phyloP scores from a whole-genome alignment of 2,797 vertebrate species.

The Pitangus sulphuratus region DNA sequence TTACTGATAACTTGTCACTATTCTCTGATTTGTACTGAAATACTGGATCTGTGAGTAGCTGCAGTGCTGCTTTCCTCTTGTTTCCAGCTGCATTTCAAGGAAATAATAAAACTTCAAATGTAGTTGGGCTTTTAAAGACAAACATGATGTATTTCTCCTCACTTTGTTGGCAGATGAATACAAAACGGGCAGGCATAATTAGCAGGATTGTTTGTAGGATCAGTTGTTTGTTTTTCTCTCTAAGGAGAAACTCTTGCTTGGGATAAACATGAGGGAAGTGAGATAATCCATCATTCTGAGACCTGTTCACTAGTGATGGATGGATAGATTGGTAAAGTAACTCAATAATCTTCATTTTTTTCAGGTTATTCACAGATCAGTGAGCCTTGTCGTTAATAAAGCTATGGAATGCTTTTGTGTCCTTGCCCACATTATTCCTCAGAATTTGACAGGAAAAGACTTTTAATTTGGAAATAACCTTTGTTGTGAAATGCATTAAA shows the following conservation, averaged over 20 bases:
- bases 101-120: background rate
- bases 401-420: constrained; percentile 83
- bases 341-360: constrained; percentile 84
- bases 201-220: constrained; percentile 44
- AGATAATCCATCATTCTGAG: constrained; percentile 84
- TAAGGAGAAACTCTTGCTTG: constrained; percentile 59
- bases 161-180: background rate
- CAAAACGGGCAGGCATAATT: background rate
- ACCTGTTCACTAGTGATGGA: constrained; percentile 82
- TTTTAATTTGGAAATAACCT: constrained; percentile 81
- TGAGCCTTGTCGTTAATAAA: constrained; percentile 84
- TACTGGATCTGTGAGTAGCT: background rate
- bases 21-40: background rate
- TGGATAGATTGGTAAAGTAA: constrained; percentile 86
- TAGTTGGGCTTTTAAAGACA: background rate
- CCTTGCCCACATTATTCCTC: constrained; percentile 80
- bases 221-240: constrained; percentile 70
- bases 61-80: background rate
- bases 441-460: constrained; percentile 79
- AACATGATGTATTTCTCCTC: background rate
- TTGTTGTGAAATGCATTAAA: constrained; percentile 58
- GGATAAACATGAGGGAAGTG: constrained; percentile 71
- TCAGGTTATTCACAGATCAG: constrained; percentile 88
- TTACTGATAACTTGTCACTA: background rate
- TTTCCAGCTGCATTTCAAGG: background rate